Evolutionary conservation across 1,140 invertebrate genomes (phyloP).

Genomic region (Copidosoma floridanum): DNA sequence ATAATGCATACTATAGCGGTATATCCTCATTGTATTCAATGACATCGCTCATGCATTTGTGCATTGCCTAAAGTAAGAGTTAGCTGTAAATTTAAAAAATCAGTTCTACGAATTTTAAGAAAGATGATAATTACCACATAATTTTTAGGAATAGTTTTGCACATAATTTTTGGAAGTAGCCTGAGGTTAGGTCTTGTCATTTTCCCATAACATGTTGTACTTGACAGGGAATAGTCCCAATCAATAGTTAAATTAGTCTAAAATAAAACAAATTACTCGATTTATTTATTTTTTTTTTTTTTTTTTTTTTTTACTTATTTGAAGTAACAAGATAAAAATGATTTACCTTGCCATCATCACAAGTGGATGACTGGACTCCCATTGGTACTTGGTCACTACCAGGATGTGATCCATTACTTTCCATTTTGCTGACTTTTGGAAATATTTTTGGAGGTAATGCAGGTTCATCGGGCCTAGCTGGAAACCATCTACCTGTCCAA

Average conservation of each 20-base stretch:
- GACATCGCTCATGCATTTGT: constrained; percentile 69
- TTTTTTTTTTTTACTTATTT: no score
- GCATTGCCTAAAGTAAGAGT: constrained; percentile 58
- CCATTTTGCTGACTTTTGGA: constrained; percentile 12
- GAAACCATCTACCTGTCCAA: constrained; percentile 52
- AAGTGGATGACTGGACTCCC: constrained; percentile 57
- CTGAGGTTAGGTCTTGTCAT: constrained; percentile 53
- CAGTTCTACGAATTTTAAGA: constrained; percentile 25
- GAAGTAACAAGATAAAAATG: no score
- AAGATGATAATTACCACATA: constrained; percentile 59
- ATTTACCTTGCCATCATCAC: constrained; percentile 71
- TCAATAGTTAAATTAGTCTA: constrained; percentile 70
- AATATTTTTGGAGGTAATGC: constrained; percentile 43
- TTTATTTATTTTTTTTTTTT: no score
- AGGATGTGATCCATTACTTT: neutral
- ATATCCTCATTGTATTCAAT: constrained; percentile 66
- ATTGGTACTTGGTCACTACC: constrained; percentile 53
- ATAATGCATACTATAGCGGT: constrained; percentile 52
- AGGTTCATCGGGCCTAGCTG: constrained; percentile 39
- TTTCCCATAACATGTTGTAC: constrained; percentile 66
- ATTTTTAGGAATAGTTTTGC: constrained; percentile 58
- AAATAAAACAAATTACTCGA: constrained; percentile 19
- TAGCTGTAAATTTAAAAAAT: no score
- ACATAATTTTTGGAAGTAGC: constrained; percentile 45
- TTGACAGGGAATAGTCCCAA: constrained; percentile 66